Base-by-base conservation (phyloP, 2,797 vertebrate genomes). In the Squalus acanthias region DNA sequence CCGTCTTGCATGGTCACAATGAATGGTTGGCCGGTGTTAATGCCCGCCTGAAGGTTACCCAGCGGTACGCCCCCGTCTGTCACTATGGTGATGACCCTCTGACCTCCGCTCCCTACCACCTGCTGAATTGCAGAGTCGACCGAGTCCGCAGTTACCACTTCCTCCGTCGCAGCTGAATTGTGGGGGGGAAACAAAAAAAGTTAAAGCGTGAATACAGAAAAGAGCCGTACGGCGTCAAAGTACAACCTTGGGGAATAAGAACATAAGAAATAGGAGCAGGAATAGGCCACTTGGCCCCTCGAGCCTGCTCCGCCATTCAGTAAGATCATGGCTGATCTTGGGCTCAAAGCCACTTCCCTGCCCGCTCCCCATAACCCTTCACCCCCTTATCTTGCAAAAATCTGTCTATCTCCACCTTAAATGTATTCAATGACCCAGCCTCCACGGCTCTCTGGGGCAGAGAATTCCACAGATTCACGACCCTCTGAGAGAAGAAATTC, bases 1-100 rank as follows among this genome's bases (percentile, higher is more conserved):
- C 98, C 98, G 0, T 99, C 98, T 96, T 98, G 98, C 98, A 99
- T 96, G 3, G 98, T 98, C 20, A 99, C 98, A 0, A 99, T 97
- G 96, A 99, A 98, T 0, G 98, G 99, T 96, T 98, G 99, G 1
- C 98, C 82, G 85, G 99, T 97, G 95, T 98, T 96, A 10, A 93
- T 65, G 8, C 98, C 97, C 22, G 96, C 76, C 92, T 98, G 98
- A 96, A 99, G 97, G 97, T 98, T 98, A 76, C 98, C 97, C 7
- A 99, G 98, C 96, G 98, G 98, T 13, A 97, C 94, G 0, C 97
- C 93, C 17, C 39, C 96, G 85, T 99, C 98, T 0, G 98, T 98
- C 74, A 99, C 98, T 91, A 99, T 98, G 96, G 99, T 98, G 96
- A 99, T 98, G 97, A 99, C 98, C 65, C 98, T 98, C 97, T 99